phyloP scores from a whole-genome alignment of 2,888 invertebrate species.

The Acrobasis consociella region DNA sequence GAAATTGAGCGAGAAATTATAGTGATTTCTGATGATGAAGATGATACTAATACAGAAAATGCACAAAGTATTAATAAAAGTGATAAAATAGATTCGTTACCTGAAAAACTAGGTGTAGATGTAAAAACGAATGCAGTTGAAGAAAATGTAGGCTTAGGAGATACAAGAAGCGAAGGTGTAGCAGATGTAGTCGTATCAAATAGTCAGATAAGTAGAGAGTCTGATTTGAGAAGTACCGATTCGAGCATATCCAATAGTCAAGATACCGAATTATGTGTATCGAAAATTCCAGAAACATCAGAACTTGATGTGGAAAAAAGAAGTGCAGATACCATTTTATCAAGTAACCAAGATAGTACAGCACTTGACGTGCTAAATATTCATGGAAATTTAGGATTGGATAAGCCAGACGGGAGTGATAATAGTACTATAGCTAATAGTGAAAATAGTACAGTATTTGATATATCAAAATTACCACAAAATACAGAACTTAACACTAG shows the following conservation, averaged over 20 bases:
- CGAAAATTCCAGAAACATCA: not conserved
- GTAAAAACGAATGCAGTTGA: not conserved
- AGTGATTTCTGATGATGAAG: constrained; percentile 21
- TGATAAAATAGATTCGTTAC: not conserved
- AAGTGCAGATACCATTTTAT: not conserved
- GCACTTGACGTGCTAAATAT: not conserved
- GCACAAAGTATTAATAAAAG: not conserved
- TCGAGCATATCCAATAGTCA: not conserved
- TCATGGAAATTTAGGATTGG: not conserved
- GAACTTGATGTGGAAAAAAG: not conserved
- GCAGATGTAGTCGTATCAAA: not conserved
- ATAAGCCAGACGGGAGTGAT: not conserved
- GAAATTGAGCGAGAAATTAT: constrained; percentile 21
- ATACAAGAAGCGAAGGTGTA: not conserved
- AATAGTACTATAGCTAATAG: not conserved
- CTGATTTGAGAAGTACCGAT: not conserved
- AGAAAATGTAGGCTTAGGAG: not conserved
- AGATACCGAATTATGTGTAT: not conserved
- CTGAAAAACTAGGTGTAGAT: not conserved
- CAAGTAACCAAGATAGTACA: not conserved
- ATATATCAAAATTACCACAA: not conserved
- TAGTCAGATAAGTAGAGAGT: not conserved
- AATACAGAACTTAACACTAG: not conserved
- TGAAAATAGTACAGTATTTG: not conserved
- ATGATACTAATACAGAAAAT: not conserved